Percentiles rank a stretch among this genome's conserved stretches.
Evolutionary conservation across 2,888 invertebrate genomes (phyloP).

Genomic region (Hypomecis atomaria): DNA sequence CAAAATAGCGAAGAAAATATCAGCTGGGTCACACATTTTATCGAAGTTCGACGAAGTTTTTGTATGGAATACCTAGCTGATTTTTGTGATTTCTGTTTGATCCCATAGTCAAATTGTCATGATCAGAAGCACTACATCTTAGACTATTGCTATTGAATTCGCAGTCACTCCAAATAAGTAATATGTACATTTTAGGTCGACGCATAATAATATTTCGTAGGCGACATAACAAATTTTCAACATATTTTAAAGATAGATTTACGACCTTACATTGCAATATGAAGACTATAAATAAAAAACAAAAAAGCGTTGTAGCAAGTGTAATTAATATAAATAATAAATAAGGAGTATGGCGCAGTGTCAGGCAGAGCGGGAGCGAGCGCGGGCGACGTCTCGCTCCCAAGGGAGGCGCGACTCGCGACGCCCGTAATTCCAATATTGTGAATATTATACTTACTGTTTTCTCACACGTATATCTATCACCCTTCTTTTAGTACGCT

Average conservation of each 20-base stretch:
- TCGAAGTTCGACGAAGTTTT: too few relatives aligned
- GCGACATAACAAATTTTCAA: constrained; percentile 25
- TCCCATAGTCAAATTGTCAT: too few relatives aligned
- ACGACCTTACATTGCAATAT: constrained; percentile 39
- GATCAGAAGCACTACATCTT: too few relatives aligned
- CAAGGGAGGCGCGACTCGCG: constrained; percentile 50
- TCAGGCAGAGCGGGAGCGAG: constrained; percentile 53
- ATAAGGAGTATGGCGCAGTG: constrained; percentile 61
- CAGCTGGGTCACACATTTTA: too few relatives aligned
- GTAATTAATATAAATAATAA: constrained; percentile 79
- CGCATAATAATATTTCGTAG: not conserved
- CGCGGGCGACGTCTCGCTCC: constrained; percentile 50
- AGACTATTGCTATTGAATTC: too few relatives aligned
- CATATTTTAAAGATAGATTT: constrained; percentile 36
- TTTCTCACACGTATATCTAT: constrained; percentile 68
- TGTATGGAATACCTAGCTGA: too few relatives aligned
- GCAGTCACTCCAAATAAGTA: not conserved
- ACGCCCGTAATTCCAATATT: constrained; percentile 67
- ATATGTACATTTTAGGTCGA: not conserved
- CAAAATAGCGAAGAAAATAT: too few relatives aligned
- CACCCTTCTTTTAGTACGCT: constrained; percentile 52
- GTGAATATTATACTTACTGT: constrained; percentile 73
- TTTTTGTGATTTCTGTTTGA: too few relatives aligned
- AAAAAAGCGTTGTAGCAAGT: constrained; percentile 60
- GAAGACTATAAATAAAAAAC: constrained; percentile 47